A percentile compares a stretch with the other conserved stretches of the same genome.
phyloP scores from a whole-genome alignment of 1,140 invertebrate species.

The Daktulosphaira vitifoliae region DNA sequence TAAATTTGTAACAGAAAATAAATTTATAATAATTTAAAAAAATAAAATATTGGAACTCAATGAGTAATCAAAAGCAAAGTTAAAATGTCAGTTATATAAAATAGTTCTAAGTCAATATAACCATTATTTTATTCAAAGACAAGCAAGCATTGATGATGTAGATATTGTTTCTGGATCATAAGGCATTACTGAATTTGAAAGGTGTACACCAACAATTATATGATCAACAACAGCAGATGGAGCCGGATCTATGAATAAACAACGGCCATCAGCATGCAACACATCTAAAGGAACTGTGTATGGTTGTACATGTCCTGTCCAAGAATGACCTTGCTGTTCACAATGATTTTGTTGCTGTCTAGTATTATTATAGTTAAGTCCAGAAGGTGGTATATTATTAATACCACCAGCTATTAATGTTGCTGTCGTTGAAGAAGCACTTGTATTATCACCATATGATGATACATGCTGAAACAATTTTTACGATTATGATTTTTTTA shows the following conservation, averaged over 20 bases:
- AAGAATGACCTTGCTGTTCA: background rate
- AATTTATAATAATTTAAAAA: no score
- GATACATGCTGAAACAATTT: conserved; percentile 17
- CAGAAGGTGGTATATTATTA: background rate
- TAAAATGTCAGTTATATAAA: no score
- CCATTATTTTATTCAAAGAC: no score
- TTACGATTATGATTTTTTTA: no score
- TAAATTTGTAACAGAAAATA: no score
- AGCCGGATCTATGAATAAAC: conserved; percentile 20
- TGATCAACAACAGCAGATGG: no score
- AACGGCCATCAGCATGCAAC: conserved; percentile 16
- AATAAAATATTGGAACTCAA: no score
- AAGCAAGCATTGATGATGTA: background rate
- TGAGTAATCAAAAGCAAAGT: no score
- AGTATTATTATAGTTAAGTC: background rate
- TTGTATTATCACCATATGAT: conserved; percentile 15
- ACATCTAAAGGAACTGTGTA: conserved; percentile 20
- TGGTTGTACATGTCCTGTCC: conserved; percentile 18
- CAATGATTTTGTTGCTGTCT: background rate
- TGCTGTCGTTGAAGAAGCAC: conserved; percentile 1
- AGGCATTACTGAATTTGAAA: no score
- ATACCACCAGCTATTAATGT: background rate
- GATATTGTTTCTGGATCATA: no score
- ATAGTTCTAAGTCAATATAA: no score
- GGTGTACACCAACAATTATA: no score